phyloP scores from a whole-genome alignment of 2,888 invertebrate species.

The Eupsilia transversa region DNA sequence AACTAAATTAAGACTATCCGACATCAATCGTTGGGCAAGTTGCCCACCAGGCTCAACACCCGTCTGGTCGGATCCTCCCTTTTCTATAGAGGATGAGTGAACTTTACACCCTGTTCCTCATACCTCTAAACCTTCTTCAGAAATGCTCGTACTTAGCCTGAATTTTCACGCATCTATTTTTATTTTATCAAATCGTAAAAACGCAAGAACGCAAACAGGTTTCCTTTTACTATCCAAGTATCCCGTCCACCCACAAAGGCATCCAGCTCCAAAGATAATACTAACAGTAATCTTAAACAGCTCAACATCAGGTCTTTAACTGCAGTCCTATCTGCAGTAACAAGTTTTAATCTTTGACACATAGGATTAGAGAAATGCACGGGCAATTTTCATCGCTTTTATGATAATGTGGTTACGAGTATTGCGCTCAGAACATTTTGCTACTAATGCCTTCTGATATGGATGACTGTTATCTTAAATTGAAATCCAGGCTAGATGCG shows the following conservation, averaged over 20 bases:
- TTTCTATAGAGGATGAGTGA: too few relatives aligned
- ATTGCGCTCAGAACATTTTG: slow-evolving; percentile 79
- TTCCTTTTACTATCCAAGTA: slow-evolving; percentile 11
- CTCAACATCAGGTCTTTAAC: slow-evolving; percentile 40
- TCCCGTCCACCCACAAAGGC: slow-evolving; percentile 25
- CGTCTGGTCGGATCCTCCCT: too few relatives aligned
- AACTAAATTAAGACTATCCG: too few relatives aligned
- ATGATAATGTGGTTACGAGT: slow-evolving; percentile 84
- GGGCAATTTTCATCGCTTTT: slow-evolving; percentile 83
- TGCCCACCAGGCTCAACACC: too few relatives aligned
- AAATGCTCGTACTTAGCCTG: not conserved
- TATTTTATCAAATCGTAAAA: not conserved
- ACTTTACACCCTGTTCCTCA: too few relatives aligned
- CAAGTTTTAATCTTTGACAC: slow-evolving; percentile 74
- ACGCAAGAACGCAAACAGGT: not conserved
- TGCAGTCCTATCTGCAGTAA: slow-evolving; percentile 51
- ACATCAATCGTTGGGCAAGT: too few relatives aligned
- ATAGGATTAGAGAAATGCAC: slow-evolving; percentile 81
- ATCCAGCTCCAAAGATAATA: slow-evolving; percentile 33
- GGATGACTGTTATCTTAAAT: slow-evolving; percentile 77
- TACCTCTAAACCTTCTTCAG: not conserved
- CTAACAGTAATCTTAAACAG: slow-evolving; percentile 41
- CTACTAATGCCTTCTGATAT: slow-evolving; percentile 75
- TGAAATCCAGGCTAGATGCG: slow-evolving; percentile 68
- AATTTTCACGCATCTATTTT: not conserved